phyloP scores from a whole-genome alignment of 2,888 invertebrate species.

The Galeruca laticollis region DNA sequence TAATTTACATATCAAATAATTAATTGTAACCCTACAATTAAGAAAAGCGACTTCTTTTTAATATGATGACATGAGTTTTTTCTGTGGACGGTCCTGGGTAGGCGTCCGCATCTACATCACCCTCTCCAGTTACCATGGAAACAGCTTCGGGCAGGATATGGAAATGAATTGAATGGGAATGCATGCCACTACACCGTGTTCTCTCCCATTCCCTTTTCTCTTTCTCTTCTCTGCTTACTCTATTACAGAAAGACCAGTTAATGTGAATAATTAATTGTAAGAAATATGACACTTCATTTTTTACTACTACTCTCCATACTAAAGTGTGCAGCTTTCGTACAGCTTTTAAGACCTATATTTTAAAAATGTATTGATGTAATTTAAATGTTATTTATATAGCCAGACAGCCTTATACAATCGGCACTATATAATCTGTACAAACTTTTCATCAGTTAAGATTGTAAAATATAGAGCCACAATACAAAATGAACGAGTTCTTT shows the following conservation, averaged over 20 bases:
- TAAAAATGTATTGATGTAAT: no score
- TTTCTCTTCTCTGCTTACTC: conserved; percentile 9
- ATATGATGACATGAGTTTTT: neutral
- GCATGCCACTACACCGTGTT: conserved; percentile 43
- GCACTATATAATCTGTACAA: no score
- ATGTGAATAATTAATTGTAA: neutral
- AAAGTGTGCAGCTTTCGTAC: no score
- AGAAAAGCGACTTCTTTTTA: neutral
- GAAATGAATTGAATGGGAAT: conserved; percentile 45
- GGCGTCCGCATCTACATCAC: conserved; percentile 39
- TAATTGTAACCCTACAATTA: neutral
- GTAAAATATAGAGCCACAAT: no score
- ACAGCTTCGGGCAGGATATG: conserved; percentile 49
- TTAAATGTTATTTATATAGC: no score
- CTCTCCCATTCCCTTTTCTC: conserved; percentile 10
- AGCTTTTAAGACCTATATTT: no score
- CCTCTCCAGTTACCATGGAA: conserved; percentile 45
- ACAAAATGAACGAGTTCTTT: no score
- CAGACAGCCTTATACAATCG: no score
- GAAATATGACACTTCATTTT: neutral
- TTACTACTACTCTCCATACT: no score
- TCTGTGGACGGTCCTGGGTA: conserved; percentile 54
- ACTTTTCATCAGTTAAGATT: no score
- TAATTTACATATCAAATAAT: neutral
- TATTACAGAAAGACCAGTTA: conserved; percentile 13